Conservation (phyloP, 2,113 vertebrate species). For the Siphamia tubifer region DNA sequence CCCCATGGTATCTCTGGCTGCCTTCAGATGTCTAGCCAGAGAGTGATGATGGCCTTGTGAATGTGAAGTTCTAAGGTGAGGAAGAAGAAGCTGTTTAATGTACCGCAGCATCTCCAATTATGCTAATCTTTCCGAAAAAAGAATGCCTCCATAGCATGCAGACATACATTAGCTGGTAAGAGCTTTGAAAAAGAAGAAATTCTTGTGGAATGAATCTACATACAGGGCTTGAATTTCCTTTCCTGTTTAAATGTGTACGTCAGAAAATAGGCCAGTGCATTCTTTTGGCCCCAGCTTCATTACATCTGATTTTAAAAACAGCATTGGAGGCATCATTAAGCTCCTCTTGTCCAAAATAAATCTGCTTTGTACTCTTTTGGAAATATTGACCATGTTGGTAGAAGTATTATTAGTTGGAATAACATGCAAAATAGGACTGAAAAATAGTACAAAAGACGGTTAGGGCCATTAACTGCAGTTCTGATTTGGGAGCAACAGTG, state of each 20-base stretch:
- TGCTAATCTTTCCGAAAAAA: conserved; percentile 55
- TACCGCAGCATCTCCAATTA: conserved; percentile 45
- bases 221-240: not conserved
- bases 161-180: conserved; percentile 19
- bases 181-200: conserved; percentile 47
- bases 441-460: too few species aligned
- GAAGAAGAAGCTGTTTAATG: conserved; percentile 26
- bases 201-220: conserved; percentile 20
- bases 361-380: not conserved
- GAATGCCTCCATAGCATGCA: conserved; percentile 24
- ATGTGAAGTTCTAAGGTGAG: conserved; percentile 23
- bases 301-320: not conserved
- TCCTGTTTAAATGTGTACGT: not conserved
- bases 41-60: not conserved
- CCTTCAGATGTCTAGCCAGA: conserved; percentile 13
- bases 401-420: too few species aligned
- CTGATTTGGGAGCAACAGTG: too few species aligned
- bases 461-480: too few species aligned
- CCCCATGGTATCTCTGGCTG: not conserved
- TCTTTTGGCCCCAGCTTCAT: not conserved
- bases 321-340: not conserved
- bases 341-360: not conserved
- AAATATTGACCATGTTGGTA: not conserved
- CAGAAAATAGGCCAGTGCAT: not conserved
- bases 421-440: too few species aligned